A percentile compares a stretch with the other conserved stretches of the same genome.
Evolutionary conservation across 2,797 vertebrate genomes (phyloP).

Genomic region (Notoglanidium macrostoma): DNA sequence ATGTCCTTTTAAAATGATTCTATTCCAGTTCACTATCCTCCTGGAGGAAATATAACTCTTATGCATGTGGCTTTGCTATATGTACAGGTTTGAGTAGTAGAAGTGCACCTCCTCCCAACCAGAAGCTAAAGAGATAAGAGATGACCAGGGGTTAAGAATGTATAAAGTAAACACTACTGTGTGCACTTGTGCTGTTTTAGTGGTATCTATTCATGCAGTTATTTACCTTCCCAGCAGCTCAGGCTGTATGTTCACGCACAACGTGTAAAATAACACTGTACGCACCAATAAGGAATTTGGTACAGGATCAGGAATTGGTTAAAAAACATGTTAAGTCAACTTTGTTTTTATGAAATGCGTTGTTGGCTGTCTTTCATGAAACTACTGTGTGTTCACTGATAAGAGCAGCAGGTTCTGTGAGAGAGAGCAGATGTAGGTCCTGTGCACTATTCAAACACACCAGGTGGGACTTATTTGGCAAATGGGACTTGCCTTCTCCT

Average conservation of each 20-base stretch:
- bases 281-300: background rate
- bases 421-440: background rate
- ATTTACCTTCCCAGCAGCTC: slow-evolving; percentile 38
- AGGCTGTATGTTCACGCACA: background rate
- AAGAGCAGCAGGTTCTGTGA: background rate
- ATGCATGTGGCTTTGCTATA: slow-evolving; percentile 8
- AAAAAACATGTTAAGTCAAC: background rate
- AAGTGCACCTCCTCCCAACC: slow-evolving; percentile 8
- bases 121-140: slow-evolving; percentile 36
- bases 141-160: slow-evolving; percentile 24
- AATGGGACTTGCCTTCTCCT: slow-evolving; percentile 8
- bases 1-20: background rate
- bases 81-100: slow-evolving; percentile 26
- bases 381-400: background rate
- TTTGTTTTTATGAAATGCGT: background rate
- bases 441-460: slow-evolving; percentile 11
- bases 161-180: slow-evolving; percentile 34
- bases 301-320: background rate
- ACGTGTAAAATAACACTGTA: background rate
- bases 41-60: background rate
- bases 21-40: background rate
- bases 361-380: background rate
- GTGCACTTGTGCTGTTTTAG: slow-evolving; percentile 17
- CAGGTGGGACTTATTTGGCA: slow-evolving; percentile 17
- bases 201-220: slow-evolving; percentile 24